A percentile compares a stretch with the other conserved stretches of the same genome.
phyloP scores from a whole-genome alignment of 2,888 invertebrate genomes.

The Acleris emargana region DNA sequence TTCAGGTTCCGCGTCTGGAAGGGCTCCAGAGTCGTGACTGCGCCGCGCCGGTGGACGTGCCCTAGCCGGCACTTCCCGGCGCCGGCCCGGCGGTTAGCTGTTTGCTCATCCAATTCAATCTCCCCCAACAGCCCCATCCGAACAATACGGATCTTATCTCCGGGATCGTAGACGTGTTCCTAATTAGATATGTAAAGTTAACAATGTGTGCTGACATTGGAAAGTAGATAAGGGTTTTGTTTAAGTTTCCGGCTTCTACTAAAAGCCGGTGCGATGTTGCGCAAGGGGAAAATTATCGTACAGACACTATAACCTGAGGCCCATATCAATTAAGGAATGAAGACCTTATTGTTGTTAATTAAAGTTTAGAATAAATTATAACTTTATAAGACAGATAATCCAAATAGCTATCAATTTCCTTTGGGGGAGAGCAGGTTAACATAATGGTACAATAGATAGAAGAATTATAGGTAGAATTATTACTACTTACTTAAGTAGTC shows the following conservation, averaged over 20 bases:
- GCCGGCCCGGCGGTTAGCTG: slow-evolving; percentile 55
- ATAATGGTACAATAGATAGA: too few species aligned
- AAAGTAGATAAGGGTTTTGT: slow-evolving; percentile 19
- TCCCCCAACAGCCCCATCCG: slow-evolving; percentile 38
- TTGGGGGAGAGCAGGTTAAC: too few species aligned
- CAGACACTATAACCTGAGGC: too few species aligned
- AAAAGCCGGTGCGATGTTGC: not conserved
- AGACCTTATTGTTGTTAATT: too few species aligned
- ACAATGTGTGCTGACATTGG: slow-evolving; percentile 30
- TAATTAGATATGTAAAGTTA: slow-evolving; percentile 35
- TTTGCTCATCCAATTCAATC: slow-evolving; percentile 60
- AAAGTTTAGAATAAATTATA: too few species aligned
- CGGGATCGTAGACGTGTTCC: slow-evolving; percentile 25
- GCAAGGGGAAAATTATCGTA: too few species aligned
- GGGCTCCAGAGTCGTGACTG: slow-evolving; percentile 9
- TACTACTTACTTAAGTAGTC: too few species aligned
- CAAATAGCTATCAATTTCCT: too few species aligned
- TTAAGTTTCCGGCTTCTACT: slow-evolving; percentile 22
- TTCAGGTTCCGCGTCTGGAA: slow-evolving; percentile 10
- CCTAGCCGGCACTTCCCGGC: slow-evolving; percentile 45
- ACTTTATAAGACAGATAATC: too few species aligned
- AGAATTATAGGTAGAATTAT: too few species aligned
- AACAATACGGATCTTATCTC: slow-evolving; percentile 34
- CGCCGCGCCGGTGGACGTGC: slow-evolving; percentile 27
- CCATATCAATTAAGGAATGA: too few species aligned